These are phyloP conservation scores for Enteromius treurensis DNA, from an alignment of 2,797 vertebrate species.

Conservation along the genomic window DNA sequence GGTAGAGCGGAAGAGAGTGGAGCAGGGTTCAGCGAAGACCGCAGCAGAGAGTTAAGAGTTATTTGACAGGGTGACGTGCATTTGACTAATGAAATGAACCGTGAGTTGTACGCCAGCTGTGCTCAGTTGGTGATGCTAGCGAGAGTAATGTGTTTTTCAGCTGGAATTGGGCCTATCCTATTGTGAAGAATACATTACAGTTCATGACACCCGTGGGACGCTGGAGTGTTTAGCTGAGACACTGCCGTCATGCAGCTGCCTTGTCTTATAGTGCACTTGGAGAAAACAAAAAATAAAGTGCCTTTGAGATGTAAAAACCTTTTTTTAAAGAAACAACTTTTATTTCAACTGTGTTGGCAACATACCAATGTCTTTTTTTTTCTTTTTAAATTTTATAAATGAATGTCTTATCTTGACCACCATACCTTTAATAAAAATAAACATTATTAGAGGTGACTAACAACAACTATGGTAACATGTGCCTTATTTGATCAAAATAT, in stretches of 20 bases:
- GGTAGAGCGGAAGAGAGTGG: constrained; percentile 13
- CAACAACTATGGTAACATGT: constrained; percentile 86
- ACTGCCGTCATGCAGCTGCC: constrained; percentile 5
- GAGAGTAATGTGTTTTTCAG: constrained; percentile 40
- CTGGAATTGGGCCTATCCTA: constrained; percentile 42
- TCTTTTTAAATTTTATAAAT: constrained; percentile 80
- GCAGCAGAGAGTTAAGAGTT: constrained; percentile 31
- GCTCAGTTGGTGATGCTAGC: constrained; percentile 32
- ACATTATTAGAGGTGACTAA: constrained; percentile 91
- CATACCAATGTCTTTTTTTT: constrained; percentile 81
- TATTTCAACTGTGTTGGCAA: constrained; percentile 89
- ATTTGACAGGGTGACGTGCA: constrained; percentile 30
- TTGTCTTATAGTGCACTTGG: neutral
- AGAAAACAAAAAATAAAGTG: constrained; percentile 5
- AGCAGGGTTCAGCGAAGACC: constrained; percentile 30
- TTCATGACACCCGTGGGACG: constrained; percentile 38
- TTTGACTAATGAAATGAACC: constrained; percentile 55
- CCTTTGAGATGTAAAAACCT: constrained; percentile 19
- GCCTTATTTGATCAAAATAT: constrained; percentile 84
- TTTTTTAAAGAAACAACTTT: constrained; percentile 84
- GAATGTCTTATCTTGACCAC: constrained; percentile 87
- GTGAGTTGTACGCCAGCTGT: constrained; percentile 25
- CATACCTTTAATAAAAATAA: constrained; percentile 94
- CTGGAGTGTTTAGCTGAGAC: constrained; percentile 9
- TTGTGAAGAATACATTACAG: constrained; percentile 47